Evolutionary conservation across 2,797 vertebrate species (phyloP).

Genomic region (Macropus fuliginosus): DNA sequence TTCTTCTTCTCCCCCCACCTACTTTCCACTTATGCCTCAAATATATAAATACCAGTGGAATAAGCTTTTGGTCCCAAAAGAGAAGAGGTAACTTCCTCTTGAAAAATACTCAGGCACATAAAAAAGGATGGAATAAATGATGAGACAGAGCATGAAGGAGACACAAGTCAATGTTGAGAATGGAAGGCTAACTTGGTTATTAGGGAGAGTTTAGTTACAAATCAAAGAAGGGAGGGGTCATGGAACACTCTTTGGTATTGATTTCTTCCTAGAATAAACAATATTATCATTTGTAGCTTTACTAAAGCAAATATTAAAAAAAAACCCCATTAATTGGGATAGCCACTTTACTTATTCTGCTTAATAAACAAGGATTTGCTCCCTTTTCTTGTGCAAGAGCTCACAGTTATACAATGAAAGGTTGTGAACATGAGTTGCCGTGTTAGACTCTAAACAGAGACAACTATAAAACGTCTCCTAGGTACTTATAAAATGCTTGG

Average conservation of each 20-base stretch:
- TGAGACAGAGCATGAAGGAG: neutral
- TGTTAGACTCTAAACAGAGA: neutral
- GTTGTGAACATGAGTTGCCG: neutral
- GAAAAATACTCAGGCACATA: neutral
- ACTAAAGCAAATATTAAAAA: neutral
- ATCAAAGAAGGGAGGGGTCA: neutral
- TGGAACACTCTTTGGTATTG: neutral
- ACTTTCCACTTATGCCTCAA: neutral
- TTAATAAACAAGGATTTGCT: neutral
- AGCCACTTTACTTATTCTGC: neutral
- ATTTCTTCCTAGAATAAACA: neutral
- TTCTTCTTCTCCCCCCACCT: neutral
- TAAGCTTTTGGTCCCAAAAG: neutral
- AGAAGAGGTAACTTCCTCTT: neutral
- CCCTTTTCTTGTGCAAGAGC: neutral
- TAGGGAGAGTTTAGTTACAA: neutral
- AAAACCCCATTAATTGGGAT: neutral
- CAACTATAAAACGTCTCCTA: neutral
- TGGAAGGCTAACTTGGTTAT: neutral
- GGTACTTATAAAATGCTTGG: neutral
- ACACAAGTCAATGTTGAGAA: neutral
- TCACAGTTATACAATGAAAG: neutral
- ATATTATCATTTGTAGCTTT: neutral
- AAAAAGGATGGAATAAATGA: neutral
- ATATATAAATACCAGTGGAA: neutral